phyloP scores from a whole-genome alignment of 2,797 vertebrate genomes.

The Tenualosa ilisha region DNA sequence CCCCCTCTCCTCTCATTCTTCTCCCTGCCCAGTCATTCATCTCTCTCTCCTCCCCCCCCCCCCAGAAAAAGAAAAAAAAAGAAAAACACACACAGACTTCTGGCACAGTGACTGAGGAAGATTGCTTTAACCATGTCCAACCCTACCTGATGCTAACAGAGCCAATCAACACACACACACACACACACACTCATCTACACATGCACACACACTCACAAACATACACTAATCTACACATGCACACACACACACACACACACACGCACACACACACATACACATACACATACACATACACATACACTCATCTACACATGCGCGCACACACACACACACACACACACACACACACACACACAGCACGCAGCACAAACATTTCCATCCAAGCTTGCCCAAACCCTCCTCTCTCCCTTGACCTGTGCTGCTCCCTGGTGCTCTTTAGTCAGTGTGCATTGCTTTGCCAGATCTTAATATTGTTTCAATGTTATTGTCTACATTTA shows the following conservation, averaged over 20 bases:
- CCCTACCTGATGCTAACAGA: not conserved
- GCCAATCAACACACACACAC: not conserved
- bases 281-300: not conserved
- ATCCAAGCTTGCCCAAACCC: slow-evolving; percentile 24
- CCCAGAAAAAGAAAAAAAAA: too few species aligned
- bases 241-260: too few species aligned
- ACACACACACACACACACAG: not conserved
- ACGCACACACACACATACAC: not conserved
- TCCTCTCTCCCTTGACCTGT: slow-evolving; percentile 25
- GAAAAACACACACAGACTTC: too few species aligned
- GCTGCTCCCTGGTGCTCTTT: slow-evolving; percentile 30
- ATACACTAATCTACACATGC: too few species aligned
- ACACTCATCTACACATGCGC: not conserved
- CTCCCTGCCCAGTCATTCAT: too few species aligned
- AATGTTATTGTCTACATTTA: slow-evolving; percentile 80
- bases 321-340: not conserved
- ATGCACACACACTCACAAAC: too few species aligned
- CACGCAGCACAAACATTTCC: slow-evolving; percentile 23
- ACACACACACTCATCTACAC: too few species aligned
- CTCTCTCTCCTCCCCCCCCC: too few species aligned
- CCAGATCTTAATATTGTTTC: slow-evolving; percentile 80
- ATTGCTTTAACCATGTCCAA: too few species aligned
- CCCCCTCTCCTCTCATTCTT: too few species aligned
- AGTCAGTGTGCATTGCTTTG: slow-evolving; percentile 76
- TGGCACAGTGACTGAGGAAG: too few species aligned